Percentiles rank a stretch among this genome's conserved stretches.
Conservation (phyloP, 2,113 vertebrate genomes). For the Paracanthobrama guichenoti region DNA sequence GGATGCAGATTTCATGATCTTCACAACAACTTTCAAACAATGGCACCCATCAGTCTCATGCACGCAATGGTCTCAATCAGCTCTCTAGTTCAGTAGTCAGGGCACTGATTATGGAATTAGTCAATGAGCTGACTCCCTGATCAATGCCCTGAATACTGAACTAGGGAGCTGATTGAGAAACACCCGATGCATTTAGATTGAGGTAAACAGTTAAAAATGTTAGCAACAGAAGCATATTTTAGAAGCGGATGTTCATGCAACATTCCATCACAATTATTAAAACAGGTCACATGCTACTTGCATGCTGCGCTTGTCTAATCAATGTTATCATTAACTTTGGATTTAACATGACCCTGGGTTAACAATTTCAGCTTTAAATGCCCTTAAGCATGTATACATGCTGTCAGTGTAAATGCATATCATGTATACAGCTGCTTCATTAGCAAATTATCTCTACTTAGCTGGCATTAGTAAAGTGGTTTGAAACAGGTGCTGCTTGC, state of each 20-base stretch:
- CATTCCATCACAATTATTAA: background rate
- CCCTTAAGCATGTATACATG: background rate
- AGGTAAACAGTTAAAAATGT: background rate
- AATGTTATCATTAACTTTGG: slow-evolving; percentile 7
- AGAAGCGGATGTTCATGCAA: background rate
- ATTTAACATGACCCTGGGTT: slow-evolving; percentile 6
- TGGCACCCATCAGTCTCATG: too few species aligned
- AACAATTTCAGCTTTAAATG: background rate
- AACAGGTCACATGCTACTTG: background rate
- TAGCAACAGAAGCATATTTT: background rate
- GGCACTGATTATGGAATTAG: too few species aligned
- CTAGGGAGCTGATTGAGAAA: too few species aligned
- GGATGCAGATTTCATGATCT: background rate
- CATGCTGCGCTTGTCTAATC: background rate
- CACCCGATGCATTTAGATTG: background rate
- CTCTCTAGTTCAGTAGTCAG: too few species aligned
- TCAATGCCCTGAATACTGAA: too few species aligned
- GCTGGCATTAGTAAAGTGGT: background rate
- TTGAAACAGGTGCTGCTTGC: background rate
- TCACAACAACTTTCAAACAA: background rate
- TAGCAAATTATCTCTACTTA: slow-evolving; percentile 12
- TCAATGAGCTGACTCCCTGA: too few species aligned
- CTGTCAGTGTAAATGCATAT: background rate
- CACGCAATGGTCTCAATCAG: too few species aligned
- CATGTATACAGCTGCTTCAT: background rate